Base-by-base conservation (phyloP, 1,140 invertebrate species). In the Atta texana region DNA sequence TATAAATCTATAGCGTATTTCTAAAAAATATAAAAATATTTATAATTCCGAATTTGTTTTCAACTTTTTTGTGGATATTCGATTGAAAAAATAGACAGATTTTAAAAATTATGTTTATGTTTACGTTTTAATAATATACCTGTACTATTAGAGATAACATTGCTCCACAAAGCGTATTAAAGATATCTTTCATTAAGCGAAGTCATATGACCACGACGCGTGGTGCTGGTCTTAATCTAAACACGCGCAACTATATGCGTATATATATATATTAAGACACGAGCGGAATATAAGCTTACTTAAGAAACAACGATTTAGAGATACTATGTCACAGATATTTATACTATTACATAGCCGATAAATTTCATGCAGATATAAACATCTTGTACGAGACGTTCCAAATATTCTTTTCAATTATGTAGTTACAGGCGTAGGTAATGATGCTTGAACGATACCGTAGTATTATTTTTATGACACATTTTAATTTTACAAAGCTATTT, bases 321-420 rank as follows among this genome's bases (percentile, higher is more conserved):
- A 88, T 80, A 77, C 28, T 51, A n/a, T 68, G 68, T 80, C 75
- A 49, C 31, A 81, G 31, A 66, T 77, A 90, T 69, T 63, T 77
- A 63, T 69, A 34, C 75, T 85, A 69, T 66, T 64, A 71, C 49
- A 59, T 75, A 31, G 49, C 16, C 72, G n/a, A n/a, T 28, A 72
- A 89, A 89, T 68, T 74, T 71, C 24, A 89, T 88, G 88, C 63
- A 72, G 21, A 39, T 59, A 8, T 18, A 76, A 61, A 76, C 55
- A 75, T 24, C 39, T 39, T 24, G 21, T 7, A 8, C 5, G 12
- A 10, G 7, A 69, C 24, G 39, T 18, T 12, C 39, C 66, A 51
- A 69, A 51, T 8, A 21, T 68, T 68, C 34, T 14, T 51, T 39
- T 51, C 18, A 69, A 51, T 69, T 24, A 3, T 8, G 44, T 39